Conservation (phyloP, 2,888 invertebrate genomes). For the Drosophila demipolita region DNA sequence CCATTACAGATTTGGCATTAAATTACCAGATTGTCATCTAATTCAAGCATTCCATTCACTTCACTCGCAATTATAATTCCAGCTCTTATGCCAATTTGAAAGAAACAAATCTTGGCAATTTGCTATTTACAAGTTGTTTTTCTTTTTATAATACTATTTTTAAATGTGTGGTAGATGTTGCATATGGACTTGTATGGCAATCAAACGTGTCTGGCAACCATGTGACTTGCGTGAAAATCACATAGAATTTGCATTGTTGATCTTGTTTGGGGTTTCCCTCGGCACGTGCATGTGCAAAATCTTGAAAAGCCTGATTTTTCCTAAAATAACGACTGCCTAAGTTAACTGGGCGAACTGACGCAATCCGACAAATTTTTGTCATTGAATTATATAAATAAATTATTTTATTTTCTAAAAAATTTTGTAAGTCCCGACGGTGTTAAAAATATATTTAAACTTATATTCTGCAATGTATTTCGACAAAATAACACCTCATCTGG, state of each 20-base stretch:
- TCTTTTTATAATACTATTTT: background rate
- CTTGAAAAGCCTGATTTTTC: constrained; percentile 37
- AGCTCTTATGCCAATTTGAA: background rate
- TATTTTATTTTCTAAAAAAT: background rate
- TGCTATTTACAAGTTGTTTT: background rate
- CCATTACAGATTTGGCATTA: background rate
- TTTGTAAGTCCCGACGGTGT: background rate
- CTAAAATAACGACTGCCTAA: constrained; percentile 9
- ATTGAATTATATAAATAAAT: background rate
- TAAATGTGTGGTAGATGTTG: background rate
- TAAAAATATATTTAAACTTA: background rate
- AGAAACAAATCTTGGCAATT: background rate
- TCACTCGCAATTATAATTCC: background rate
- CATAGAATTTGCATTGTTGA: constrained; percentile 31
- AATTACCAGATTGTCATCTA: constrained; percentile 4
- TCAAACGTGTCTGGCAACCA: constrained; percentile 21
- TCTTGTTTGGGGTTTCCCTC: constrained; percentile 8
- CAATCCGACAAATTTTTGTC: background rate
- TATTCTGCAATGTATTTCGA: background rate
- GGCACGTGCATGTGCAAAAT: constrained; percentile 35
- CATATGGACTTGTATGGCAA: constrained; percentile 12
- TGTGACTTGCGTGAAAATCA: constrained; percentile 51
- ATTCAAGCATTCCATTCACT: constrained; percentile 6
- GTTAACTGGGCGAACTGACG: background rate
- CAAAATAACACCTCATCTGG: too few relatives aligned